Conservation (phyloP, 2,113 vertebrate species). For the Gymnogyps californianus region DNA sequence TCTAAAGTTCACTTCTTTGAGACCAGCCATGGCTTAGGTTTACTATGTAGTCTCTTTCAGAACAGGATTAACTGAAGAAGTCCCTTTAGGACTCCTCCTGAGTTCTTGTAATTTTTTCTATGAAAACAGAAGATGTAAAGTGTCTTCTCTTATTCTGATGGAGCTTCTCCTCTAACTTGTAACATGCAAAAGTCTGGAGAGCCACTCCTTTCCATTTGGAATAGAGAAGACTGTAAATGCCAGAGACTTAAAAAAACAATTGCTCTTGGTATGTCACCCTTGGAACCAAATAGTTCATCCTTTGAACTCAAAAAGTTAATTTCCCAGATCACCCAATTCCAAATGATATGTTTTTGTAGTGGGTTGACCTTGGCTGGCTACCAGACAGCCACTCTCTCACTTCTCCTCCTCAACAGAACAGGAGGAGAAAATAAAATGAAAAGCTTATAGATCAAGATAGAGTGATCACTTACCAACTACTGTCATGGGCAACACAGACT, state of each 20-base stretch:
- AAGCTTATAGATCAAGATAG: neutral
- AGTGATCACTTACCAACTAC: neutral
- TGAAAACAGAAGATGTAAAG: neutral
- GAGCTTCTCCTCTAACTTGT: neutral
- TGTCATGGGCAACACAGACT: neutral
- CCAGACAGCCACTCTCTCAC: neutral
- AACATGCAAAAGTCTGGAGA: neutral
- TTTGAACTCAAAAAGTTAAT: neutral
- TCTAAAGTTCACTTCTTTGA: neutral
- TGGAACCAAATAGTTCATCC: neutral
- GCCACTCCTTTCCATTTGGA: neutral
- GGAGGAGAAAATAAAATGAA: neutral
- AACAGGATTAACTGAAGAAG: neutral
- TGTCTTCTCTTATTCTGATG: neutral
- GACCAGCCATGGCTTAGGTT: neutral
- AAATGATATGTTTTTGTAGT: neutral
- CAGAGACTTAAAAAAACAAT: fast-evolving
- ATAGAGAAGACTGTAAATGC: neutral
- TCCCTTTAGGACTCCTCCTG: neutral
- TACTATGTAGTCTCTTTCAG: neutral
- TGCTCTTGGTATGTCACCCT: neutral
- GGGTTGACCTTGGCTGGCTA: neutral
- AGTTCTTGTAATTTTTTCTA: neutral
- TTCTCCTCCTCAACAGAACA: neutral
- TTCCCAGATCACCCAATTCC: neutral